phyloP scores from a whole-genome alignment of 2,888 invertebrate genomes.

The Boloria selene region DNA sequence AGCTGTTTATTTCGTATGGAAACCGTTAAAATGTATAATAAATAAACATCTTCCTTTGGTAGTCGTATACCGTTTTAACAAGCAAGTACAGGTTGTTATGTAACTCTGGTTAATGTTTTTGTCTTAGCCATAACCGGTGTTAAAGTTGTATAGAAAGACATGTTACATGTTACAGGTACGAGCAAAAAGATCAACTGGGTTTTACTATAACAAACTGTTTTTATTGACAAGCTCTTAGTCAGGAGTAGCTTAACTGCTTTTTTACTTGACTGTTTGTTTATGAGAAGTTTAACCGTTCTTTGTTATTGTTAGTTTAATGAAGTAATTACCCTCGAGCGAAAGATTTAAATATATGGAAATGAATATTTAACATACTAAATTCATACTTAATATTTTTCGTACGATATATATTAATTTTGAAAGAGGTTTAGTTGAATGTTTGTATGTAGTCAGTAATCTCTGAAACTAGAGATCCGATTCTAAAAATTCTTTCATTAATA shows the following conservation, averaged over 20 bases:
- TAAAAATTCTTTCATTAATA: too few species aligned
- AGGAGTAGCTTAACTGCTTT: neutral
- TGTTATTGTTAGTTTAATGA: neutral
- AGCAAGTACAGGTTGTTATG: conserved; percentile 13
- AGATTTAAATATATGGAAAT: too few species aligned
- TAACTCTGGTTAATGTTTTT: conserved; percentile 13
- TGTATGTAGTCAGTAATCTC: too few species aligned
- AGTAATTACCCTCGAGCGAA: too few species aligned
- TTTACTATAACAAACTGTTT: conserved; percentile 7
- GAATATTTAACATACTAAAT: too few species aligned
- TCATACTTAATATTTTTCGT: too few species aligned
- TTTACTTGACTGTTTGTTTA: conserved; percentile 2
- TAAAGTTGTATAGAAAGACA: conserved; percentile 19
- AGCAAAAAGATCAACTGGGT: conserved; percentile 25
- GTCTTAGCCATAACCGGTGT: conserved; percentile 5
- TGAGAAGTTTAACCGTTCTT: neutral
- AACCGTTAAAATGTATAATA: too few species aligned
- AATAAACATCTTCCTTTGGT: neutral
- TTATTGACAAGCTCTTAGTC: conserved; percentile 7
- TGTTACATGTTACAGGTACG: conserved; percentile 24
- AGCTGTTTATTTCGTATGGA: too few species aligned
- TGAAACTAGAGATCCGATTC: too few species aligned
- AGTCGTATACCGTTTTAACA: conserved; percentile 33
- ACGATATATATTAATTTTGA: too few species aligned
- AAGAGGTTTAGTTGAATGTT: too few species aligned